Evolutionary conservation across 2,797 vertebrate species (phyloP).

Genomic region (Sandelia bainsii): DNA sequence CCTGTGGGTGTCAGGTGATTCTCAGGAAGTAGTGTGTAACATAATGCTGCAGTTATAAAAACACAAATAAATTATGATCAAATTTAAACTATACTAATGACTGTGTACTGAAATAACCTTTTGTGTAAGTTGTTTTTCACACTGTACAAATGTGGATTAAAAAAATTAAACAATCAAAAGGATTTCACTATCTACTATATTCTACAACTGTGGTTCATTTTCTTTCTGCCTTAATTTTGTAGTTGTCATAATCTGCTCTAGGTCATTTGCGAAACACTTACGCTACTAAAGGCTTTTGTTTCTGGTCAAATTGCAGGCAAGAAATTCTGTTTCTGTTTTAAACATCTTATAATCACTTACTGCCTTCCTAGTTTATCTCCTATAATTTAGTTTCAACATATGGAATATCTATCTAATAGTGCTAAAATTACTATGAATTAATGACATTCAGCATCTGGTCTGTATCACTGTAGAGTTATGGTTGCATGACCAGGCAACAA

Average conservation of each 20-base stretch:
- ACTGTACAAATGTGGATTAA: not conserved
- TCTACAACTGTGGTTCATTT: too few species aligned
- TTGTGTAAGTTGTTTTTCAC: not conserved
- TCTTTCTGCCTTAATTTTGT: too few species aligned
- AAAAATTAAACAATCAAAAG: too few species aligned
- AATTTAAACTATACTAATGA: not conserved
- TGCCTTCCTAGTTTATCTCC: too few species aligned
- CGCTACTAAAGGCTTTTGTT: too few species aligned
- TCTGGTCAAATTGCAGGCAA: too few species aligned
- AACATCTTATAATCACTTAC: too few species aligned
- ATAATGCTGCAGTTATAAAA: conserved; percentile 12
- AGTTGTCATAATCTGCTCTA: too few species aligned
- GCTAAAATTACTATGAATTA: conserved; percentile 23
- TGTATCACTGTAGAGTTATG: conserved; percentile 23
- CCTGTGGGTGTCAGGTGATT: conserved; percentile 23
- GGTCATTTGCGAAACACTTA: too few species aligned
- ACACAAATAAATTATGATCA: not conserved
- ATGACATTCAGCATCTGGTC: conserved; percentile 36
- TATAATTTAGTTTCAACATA: too few species aligned
- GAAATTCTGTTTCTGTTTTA: too few species aligned
- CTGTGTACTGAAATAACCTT: not conserved
- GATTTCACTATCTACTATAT: too few species aligned
- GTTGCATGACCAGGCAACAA: conserved; percentile 25
- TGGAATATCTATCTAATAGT: not conserved
- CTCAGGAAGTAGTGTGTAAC: conserved; percentile 14